phyloP scores from a whole-genome alignment of 2,888 invertebrate species.

The Papilio elwesi region DNA sequence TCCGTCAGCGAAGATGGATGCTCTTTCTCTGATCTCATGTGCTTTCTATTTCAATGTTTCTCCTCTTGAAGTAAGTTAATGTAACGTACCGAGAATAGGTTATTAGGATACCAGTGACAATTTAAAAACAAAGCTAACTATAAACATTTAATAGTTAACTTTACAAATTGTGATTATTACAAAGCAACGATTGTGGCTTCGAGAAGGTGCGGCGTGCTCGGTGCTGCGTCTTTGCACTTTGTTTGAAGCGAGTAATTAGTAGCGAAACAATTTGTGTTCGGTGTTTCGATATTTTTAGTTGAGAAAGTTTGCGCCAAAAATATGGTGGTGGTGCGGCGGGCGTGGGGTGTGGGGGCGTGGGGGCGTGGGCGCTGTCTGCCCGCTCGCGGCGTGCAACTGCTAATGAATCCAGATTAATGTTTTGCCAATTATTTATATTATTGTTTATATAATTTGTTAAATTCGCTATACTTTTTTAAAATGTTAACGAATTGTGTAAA shows the following conservation, averaged over 20 bases:
- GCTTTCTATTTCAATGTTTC: slow-evolving; percentile 24
- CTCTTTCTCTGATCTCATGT: not conserved
- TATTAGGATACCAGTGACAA: too few species aligned
- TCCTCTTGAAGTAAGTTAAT: not conserved
- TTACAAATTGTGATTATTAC: too few species aligned
- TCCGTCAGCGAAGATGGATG: not conserved
- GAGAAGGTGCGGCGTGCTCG: not conserved
- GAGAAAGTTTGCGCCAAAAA: not conserved
- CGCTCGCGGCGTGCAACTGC: not conserved
- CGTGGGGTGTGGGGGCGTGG: not conserved
- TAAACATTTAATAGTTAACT: too few species aligned
- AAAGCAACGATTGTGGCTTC: not conserved
- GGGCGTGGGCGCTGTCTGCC: not conserved
- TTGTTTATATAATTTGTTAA: too few species aligned
- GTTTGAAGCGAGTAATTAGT: slow-evolving; percentile 3
- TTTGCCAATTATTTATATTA: too few species aligned
- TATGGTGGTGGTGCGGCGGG: not conserved
- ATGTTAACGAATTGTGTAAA: too few species aligned
- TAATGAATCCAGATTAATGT: not conserved
- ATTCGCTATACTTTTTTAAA: too few species aligned
- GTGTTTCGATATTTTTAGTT: not conserved
- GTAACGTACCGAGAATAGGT: not conserved
- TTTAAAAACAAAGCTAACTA: too few species aligned
- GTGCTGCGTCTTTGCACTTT: not conserved
- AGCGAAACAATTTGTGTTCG: not conserved